A percentile compares a stretch with the other conserved stretches of the same genome.
Evolutionary conservation across 2,797 vertebrate genomes (phyloP).

Genomic region (Tenualosa thibaudeaui): DNA sequence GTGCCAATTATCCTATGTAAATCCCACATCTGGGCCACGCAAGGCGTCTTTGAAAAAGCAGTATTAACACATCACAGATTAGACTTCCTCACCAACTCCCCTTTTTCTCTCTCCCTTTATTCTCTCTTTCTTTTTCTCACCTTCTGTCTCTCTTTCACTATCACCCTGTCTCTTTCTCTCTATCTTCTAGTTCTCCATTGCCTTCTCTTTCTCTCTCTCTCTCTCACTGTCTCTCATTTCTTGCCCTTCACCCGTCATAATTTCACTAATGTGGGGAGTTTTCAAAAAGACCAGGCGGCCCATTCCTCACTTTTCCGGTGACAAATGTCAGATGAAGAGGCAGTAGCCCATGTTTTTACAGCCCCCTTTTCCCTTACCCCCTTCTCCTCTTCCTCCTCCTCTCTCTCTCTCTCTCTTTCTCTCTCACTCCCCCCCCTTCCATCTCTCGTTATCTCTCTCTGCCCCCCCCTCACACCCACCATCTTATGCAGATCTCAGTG

Average conservation of each 20-base stretch:
- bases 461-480: not conserved
- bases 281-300: constrained; percentile 53
- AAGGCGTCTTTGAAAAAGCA: constrained; percentile 60
- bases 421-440: not conserved
- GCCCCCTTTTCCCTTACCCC: constrained; percentile 26
- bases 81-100: constrained; percentile 30
- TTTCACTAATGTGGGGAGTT: constrained; percentile 53
- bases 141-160: not conserved
- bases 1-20: constrained; percentile 69
- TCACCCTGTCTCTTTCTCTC: constrained; percentile 1
- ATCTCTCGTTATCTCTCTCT: not conserved
- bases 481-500: constrained; percentile 57
- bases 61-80: constrained; percentile 55
- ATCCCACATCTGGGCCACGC: constrained; percentile 58
- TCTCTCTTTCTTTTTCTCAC: not conserved
- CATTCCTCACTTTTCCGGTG: constrained; percentile 44
- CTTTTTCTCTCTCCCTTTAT: constrained; percentile 14
- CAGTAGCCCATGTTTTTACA: constrained; percentile 40
- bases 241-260: constrained; percentile 34
- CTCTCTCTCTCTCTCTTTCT: not conserved
- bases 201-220: not conserved
- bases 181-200: not conserved
- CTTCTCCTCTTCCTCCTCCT: constrained; percentile 28
- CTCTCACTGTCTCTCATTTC: not conserved
- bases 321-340: constrained; percentile 48